phyloP scores from a whole-genome alignment of 2,797 vertebrate species.

The Xiphorhynchus erythropygius region DNA sequence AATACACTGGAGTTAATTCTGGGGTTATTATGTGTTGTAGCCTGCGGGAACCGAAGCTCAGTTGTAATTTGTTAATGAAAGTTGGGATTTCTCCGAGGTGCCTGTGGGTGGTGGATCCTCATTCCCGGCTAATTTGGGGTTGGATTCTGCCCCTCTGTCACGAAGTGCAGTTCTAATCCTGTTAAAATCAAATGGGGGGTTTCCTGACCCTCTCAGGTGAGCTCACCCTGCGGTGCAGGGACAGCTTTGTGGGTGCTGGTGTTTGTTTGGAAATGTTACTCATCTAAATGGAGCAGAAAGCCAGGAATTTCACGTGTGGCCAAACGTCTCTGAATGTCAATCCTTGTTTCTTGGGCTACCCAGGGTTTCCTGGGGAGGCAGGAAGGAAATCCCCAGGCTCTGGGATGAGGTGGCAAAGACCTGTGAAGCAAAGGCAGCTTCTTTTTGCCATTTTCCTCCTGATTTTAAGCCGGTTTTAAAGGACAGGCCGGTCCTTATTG shows the following conservation, averaged over 20 bases:
- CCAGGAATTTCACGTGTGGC: background rate
- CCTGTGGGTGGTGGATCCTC: background rate
- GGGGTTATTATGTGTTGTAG: background rate
- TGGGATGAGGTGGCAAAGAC: background rate
- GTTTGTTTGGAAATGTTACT: conserved; percentile 8
- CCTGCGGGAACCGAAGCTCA: background rate
- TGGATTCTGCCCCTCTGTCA: background rate
- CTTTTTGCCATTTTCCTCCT: background rate
- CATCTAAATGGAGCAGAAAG: conserved; percentile 5
- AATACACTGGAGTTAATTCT: background rate
- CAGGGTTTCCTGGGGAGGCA: background rate
- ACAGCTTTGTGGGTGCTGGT: background rate
- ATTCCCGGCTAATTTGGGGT: background rate
- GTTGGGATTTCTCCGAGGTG: background rate
- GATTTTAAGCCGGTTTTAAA: background rate
- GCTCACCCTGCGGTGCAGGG: background rate
- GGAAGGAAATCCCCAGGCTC: background rate
- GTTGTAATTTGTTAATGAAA: background rate
- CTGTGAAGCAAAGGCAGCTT: fast-evolving
- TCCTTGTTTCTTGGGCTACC: background rate
- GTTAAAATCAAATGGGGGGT: background rate
- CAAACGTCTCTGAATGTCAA: background rate
- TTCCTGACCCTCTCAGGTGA: background rate
- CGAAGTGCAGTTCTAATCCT: background rate
- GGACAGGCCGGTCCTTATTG: fast-evolving